These are phyloP conservation scores for Malthinus flaveolus DNA, from an alignment of 2,888 invertebrate species.

Conservation along the genomic window DNA sequence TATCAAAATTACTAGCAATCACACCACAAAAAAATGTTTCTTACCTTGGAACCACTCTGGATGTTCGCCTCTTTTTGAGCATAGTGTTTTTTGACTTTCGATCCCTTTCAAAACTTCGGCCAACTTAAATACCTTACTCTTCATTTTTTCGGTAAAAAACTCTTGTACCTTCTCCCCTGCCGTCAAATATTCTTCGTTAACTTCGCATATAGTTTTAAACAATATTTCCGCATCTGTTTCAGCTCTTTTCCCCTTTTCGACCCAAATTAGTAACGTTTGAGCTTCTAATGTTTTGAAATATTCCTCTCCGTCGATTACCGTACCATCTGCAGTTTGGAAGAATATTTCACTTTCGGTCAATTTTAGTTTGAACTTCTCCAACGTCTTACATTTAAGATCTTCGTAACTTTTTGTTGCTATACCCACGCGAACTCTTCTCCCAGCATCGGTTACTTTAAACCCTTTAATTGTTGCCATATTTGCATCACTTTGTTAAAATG, in stretches of 20 bases:
- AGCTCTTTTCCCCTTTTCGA: slow-evolving; percentile 50
- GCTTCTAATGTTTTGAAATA: slow-evolving; percentile 74
- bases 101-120: slow-evolving; percentile 52
- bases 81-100: slow-evolving; percentile 61
- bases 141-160: slow-evolving; percentile 72
- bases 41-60: slow-evolving; percentile 80
- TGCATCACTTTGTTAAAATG: background rate
- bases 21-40: slow-evolving; percentile 12
- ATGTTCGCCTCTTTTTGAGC: slow-evolving; percentile 68
- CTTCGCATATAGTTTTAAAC: slow-evolving; percentile 69
- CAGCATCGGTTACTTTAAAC: slow-evolving; percentile 73
- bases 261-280: slow-evolving; percentile 72
- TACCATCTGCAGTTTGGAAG: slow-evolving; percentile 64
- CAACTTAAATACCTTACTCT: slow-evolving; percentile 58
- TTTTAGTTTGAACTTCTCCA: slow-evolving; percentile 59
- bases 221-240: slow-evolving; percentile 68
- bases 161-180: slow-evolving; percentile 73
- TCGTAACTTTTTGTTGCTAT: slow-evolving; percentile 68
- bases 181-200: slow-evolving; percentile 69
- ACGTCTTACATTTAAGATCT: slow-evolving; percentile 70
- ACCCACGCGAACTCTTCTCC: slow-evolving; percentile 69
- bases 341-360: slow-evolving; percentile 40
- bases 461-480: slow-evolving; percentile 62
- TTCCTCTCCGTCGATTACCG: slow-evolving; percentile 73
- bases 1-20: background rate